Evolutionary conservation across 2,888 invertebrate genomes (phyloP).

Genomic region (Sarcophaga variegata): DNA sequence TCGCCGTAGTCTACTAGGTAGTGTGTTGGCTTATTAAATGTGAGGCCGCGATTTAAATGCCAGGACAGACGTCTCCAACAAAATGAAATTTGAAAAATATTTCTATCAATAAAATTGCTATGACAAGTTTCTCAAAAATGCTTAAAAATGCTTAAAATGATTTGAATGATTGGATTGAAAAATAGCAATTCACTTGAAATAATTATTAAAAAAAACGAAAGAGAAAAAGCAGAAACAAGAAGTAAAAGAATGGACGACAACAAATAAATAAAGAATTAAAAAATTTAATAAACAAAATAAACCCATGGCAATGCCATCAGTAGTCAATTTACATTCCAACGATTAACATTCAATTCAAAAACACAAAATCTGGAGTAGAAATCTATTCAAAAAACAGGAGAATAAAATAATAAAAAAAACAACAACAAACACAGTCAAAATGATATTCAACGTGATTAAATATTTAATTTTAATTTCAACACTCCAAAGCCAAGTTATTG

Average conservation of each 20-base stretch:
- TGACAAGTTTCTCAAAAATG: too few relatives aligned
- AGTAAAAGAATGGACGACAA: neutral
- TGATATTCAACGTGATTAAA: slow-evolving; percentile 45
- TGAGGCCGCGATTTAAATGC: too few relatives aligned
- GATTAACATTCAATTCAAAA: slow-evolving; percentile 15
- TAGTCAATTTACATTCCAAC: slow-evolving; percentile 6
- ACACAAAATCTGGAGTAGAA: neutral
- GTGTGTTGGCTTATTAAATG: too few relatives aligned
- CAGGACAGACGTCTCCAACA: too few relatives aligned
- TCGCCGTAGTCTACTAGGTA: too few relatives aligned
- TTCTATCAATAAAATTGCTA: too few relatives aligned
- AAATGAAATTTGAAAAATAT: too few relatives aligned
- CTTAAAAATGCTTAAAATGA: too few relatives aligned
- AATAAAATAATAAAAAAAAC: neutral
- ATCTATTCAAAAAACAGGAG: neutral
- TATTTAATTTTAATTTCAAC: slow-evolving; percentile 46
- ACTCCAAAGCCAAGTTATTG: neutral
- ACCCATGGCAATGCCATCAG: slow-evolving; percentile 24
- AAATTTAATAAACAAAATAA: neutral
- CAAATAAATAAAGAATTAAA: slow-evolving; percentile 3
- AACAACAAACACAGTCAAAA: slow-evolving; percentile 5
- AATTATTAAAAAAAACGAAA: neutral
- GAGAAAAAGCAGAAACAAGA: neutral
- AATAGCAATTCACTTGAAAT: too few relatives aligned
- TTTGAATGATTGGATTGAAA: too few relatives aligned